Evolutionary conservation across 2,797 vertebrate species (phyloP).

Genomic region (Etheostoma nigrum): DNA sequence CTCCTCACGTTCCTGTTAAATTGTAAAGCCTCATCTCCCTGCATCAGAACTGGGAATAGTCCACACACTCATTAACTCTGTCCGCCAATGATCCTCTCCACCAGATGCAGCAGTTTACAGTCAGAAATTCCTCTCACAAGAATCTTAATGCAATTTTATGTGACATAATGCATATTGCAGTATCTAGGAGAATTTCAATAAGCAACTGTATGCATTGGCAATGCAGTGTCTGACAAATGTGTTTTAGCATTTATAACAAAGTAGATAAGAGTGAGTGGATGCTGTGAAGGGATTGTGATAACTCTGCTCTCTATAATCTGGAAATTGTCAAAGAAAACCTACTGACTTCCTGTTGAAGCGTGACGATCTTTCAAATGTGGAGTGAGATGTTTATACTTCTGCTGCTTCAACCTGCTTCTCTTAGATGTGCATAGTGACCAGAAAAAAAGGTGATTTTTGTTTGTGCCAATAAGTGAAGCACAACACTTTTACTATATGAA

Average conservation of each 20-base stretch:
- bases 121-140: not conserved
- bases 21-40: slow-evolving; percentile 40
- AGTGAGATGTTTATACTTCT: slow-evolving; percentile 64
- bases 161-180: slow-evolving; percentile 34
- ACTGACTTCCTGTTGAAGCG: slow-evolving; percentile 55
- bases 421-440: slow-evolving; percentile 62
- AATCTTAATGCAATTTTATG: slow-evolving; percentile 31
- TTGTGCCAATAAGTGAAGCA: slow-evolving; percentile 77
- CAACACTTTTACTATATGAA: slow-evolving; percentile 58
- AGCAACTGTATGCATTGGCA: slow-evolving; percentile 40
- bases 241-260: slow-evolving; percentile 81
- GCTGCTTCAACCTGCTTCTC: slow-evolving; percentile 68
- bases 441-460: slow-evolving; percentile 35
- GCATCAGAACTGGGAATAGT: slow-evolving; percentile 48
- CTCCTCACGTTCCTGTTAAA: slow-evolving; percentile 36
- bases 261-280: slow-evolving; percentile 37
- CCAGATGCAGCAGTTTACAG: slow-evolving; percentile 12
- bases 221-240: slow-evolving; percentile 76
- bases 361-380: slow-evolving; percentile 61
- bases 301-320: slow-evolving; percentile 36
- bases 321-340: slow-evolving; percentile 16
- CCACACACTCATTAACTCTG: slow-evolving; percentile 50
- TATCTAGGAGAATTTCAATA: slow-evolving; percentile 18
- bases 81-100: slow-evolving; percentile 35
- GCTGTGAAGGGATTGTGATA: slow-evolving; percentile 57